These are phyloP conservation scores for Chrysocyon brachyurus DNA, from an alignment of 2,797 vertebrate species.

Conservation along the genomic window DNA sequence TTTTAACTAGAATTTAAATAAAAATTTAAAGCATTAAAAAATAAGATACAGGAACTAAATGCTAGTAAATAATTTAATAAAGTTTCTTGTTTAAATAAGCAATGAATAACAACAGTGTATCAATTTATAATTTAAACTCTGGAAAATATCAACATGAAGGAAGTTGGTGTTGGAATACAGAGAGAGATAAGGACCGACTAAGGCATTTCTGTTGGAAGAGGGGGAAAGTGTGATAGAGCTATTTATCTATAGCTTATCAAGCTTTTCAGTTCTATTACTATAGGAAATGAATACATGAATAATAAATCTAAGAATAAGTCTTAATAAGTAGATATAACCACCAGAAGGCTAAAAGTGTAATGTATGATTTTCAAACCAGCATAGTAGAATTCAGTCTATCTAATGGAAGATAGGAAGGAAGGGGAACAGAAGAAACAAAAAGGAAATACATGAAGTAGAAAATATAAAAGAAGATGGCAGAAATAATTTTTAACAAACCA, in stretches of 20 bases:
- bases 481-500: conserved; percentile 3
- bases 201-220: not conserved
- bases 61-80: not conserved
- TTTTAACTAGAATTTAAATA: not conserved
- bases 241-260: too few species aligned
- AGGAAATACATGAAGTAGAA: not conserved
- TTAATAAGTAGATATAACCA: not conserved
- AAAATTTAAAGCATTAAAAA: not conserved
- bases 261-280: not conserved
- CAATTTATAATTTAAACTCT: not conserved
- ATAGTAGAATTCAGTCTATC: not conserved
- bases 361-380: not conserved
- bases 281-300: conserved; percentile 12
- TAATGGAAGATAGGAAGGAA: not conserved
- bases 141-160: not conserved
- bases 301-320: not conserved
- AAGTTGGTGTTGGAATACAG: not conserved
- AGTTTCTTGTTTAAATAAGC: conserved; percentile 5
- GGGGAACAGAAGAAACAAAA: not conserved
- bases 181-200: not conserved
- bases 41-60: not conserved
- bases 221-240: not conserved
- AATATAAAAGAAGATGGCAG: not conserved
- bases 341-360: not conserved
- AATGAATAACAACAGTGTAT: not conserved